A percentile compares a stretch with the other conserved stretches of the same genome.
Conservation (phyloP, 2,888 invertebrate genomes). For the Parnassius glacialis region DNA sequence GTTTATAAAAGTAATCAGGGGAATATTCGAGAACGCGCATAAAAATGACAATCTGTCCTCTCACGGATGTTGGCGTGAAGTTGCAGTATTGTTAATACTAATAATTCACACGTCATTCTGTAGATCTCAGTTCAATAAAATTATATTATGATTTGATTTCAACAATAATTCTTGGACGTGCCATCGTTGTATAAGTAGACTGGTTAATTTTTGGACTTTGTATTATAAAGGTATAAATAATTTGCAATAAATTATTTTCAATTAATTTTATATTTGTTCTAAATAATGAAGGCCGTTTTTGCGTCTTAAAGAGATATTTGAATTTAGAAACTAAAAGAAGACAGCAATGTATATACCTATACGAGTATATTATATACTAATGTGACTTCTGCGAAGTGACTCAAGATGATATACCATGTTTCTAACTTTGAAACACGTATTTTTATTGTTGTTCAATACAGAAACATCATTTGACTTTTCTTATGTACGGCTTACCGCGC, state of each 20-base stretch:
- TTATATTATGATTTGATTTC: slow-evolving; percentile 26
- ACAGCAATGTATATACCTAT: no score
- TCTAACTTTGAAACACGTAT: no score
- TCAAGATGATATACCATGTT: no score
- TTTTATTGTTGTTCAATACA: slow-evolving; percentile 14
- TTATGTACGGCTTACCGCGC: slow-evolving; percentile 2
- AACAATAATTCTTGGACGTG: slow-evolving; percentile 20
- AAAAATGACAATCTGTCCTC: slow-evolving; percentile 14
- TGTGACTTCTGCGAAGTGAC: no score
- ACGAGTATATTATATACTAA: no score
- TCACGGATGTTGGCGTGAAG: slow-evolving; percentile 16
- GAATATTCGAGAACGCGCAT: slow-evolving; percentile 3
- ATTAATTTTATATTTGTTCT: no score
- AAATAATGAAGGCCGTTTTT: no score
- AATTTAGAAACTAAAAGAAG: no score
- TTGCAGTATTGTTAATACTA: slow-evolving; percentile 25
- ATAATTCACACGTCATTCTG: slow-evolving; percentile 27
- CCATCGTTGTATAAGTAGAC: slow-evolving; percentile 11
- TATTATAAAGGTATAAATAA: no score
- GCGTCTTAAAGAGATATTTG: no score
- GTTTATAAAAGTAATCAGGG: not conserved
- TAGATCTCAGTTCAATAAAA: slow-evolving; percentile 20
- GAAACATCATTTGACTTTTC: slow-evolving; percentile 15
- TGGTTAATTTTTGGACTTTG: slow-evolving; percentile 1
- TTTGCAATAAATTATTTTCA: no score